phyloP scores from a whole-genome alignment of 30 jellyfish, hydroid and myxozoan species.

The Catostylus mosaicus region DNA sequence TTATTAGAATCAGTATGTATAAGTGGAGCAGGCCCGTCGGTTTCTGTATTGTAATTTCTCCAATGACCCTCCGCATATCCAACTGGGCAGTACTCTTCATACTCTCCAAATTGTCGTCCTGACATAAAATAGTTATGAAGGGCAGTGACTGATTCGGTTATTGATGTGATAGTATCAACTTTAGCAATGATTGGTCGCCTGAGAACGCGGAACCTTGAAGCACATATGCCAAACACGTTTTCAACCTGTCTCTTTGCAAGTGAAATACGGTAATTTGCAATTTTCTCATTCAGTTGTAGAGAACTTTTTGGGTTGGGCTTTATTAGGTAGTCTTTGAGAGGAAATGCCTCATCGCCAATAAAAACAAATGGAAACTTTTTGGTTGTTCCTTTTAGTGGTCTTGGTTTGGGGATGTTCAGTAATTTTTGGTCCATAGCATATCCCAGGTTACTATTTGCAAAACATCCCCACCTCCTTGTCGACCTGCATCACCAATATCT shows the following conservation, averaged over 20 bases:
- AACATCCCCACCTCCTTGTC: too few species aligned
- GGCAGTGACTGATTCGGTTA: constrained; percentile 68
- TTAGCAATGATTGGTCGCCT: constrained; percentile 61
- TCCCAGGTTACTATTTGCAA: constrained; percentile 33
- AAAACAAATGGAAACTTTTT: constrained; percentile 39
- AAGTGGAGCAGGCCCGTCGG: background rate
- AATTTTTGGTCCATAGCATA: constrained; percentile 28
- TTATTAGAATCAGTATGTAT: constrained; percentile 48
- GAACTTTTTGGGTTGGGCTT: constrained; percentile 40
- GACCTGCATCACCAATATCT: background rate
- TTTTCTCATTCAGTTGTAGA: constrained; percentile 4
- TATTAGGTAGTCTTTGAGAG: constrained; percentile 33
- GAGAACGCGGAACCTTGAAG: constrained; percentile 58
- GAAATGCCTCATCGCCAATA: constrained; percentile 60
- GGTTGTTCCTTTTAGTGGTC: background rate
- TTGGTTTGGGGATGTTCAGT: constrained; percentile 14
- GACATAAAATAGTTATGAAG: constrained; percentile 24
- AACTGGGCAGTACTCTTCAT: background rate
- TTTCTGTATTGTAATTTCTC: background rate
- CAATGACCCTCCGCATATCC: constrained; percentile 15
- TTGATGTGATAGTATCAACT: constrained; percentile 36
- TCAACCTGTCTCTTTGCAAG: constrained; percentile 54
- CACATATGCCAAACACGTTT: constrained; percentile 55
- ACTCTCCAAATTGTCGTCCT: constrained; percentile 1
- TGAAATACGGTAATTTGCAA: constrained; percentile 41